Evolutionary conservation across 2,888 invertebrate genomes (phyloP), one percentile per base, ranked within the genome.

Genomic region (Machimus atricapillus): DNA sequence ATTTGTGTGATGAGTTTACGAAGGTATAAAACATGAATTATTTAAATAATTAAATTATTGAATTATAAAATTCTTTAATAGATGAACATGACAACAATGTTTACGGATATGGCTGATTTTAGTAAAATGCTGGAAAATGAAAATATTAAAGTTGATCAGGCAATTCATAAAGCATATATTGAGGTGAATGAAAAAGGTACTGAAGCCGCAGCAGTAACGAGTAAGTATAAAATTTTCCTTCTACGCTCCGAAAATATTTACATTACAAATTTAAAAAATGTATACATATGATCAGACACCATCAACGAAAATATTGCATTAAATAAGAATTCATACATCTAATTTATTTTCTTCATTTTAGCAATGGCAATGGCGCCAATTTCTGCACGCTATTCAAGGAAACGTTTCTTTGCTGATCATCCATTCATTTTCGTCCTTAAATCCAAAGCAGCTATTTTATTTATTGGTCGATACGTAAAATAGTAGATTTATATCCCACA

Each of bases 1-100:
- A 97, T 92, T 94, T 94, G 1, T 94, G 86, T 76, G n/a, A 76
- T 1, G 76, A 34, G 16, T 76, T 76, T 9, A 1, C n/a, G 12
- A 37, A 40, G 76, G 34, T 76, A n/a, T n/a, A 76, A n/a, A 37
- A 14, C 12, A 46, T 16, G 3, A 46, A 46, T 5, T 46, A 46
- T 16, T 31, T 74, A 31, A 4, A 37, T n/a, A 1, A 76, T 34
- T 37, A 76, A n/a, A 34, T 16, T 40, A 8, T 40, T 12, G n/a
- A 34, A 16, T 37, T 37, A 52, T 34, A 79, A 19, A 34, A 74
- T 58, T 27, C 0, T 37, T 74, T 58, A 85, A 37, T 74, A 76
- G 40, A 27, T 87, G 16, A 83, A 56, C 1, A 82, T 82, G 19
- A 27, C 23, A 19, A 34, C 58, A 7, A 34, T 82, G 31, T 82